These are phyloP conservation scores for Rotaria macrura DNA, from an alignment of 2,888 invertebrate genomes.

Conservation along the genomic window DNA sequence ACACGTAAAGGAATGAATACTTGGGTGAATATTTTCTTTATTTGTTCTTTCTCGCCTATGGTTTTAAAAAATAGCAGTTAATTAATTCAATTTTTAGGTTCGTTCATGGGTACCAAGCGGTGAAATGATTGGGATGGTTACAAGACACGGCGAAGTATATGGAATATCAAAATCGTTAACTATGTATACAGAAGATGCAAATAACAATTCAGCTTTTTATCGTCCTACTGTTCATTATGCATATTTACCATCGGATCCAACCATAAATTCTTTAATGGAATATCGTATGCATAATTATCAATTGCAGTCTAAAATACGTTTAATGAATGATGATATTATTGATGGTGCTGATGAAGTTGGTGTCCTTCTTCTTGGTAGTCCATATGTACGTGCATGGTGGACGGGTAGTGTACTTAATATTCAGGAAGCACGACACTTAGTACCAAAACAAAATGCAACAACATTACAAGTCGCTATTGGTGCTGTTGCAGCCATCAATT, in stretches of 20 bases:
- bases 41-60: not conserved
- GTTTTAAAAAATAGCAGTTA: too few species aligned
- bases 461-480: slow-evolving; percentile 7
- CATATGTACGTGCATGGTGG: not conserved
- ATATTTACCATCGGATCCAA: not conserved
- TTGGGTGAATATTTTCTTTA: slow-evolving; percentile 2
- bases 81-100: too few species aligned
- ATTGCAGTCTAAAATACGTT: not conserved
- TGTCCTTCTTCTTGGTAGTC: not conserved
- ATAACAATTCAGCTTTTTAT: not conserved
- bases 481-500: not conserved
- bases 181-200: not conserved
- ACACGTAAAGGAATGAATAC: not conserved
- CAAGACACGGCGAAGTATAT: not conserved
- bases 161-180: not conserved
- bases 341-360: slow-evolving; percentile 14
- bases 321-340: not conserved
- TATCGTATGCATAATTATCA: slow-evolving; percentile 12
- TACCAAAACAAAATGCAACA: not conserved
- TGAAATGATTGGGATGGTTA: not conserved
- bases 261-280: not conserved
- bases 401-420: not conserved
- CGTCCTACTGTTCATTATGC: not conserved
- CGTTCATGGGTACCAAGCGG: slow-evolving; percentile 18
- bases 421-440: not conserved